These are phyloP conservation scores for Origma solitaria DNA, from an alignment of 2,113 vertebrate genomes.

Conservation along the genomic window DNA sequence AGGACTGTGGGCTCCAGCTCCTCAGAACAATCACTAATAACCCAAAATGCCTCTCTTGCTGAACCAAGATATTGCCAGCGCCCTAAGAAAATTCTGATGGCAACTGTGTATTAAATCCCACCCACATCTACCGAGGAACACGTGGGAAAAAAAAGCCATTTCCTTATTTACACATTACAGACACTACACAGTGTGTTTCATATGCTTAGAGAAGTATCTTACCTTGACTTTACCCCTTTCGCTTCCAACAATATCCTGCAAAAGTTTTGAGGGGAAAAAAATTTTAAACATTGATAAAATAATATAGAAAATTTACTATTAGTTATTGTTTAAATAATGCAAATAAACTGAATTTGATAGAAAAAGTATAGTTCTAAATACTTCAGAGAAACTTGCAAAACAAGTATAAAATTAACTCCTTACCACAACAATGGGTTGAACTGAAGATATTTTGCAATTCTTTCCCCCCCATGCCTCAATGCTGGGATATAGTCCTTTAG, in stretches of 20 bases:
- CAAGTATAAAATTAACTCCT: conserved; percentile 35
- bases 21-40: not conserved
- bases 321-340: not conserved
- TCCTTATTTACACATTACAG: not conserved
- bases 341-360: not conserved
- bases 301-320: not conserved
- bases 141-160: not conserved
- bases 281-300: not conserved
- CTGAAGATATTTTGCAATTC: conserved; percentile 82
- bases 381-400: not conserved
- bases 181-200: not conserved
- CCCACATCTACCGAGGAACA: too few species aligned
- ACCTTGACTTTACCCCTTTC: conserved; percentile 73
- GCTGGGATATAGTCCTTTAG: conserved; percentile 86
- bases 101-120: not conserved
- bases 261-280: not conserved
- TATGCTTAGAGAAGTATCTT: conserved; percentile 8
- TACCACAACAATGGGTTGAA: conserved; percentile 89
- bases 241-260: conserved; percentile 69
- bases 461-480: conserved; percentile 88
- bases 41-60: not conserved
- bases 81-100: not conserved
- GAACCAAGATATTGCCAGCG: not conserved
- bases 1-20: not conserved
- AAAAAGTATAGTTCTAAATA: not conserved